phyloP scores from a whole-genome alignment of 2,888 invertebrate species.

The Patella ulyssiponensis region DNA sequence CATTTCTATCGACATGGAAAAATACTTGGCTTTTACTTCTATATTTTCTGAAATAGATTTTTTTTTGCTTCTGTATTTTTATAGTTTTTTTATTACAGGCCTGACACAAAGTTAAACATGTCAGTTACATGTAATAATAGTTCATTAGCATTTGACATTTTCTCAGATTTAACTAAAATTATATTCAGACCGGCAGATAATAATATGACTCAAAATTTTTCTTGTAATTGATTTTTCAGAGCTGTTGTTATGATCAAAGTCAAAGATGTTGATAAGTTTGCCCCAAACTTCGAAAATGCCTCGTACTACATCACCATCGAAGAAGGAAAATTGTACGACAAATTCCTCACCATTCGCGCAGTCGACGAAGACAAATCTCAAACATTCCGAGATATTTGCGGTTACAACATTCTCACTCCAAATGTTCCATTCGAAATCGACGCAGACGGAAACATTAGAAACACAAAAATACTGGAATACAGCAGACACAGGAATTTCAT shows the following conservation, averaged over 20 bases:
- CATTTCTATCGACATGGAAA: too few relatives aligned
- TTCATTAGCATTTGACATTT: too few relatives aligned
- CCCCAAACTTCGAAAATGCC: conserved; percentile 91
- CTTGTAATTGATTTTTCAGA: conserved; percentile 73
- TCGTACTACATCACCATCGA: conserved; percentile 92
- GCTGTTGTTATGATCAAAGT: conserved; percentile 95
- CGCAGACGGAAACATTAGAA: conserved; percentile 89
- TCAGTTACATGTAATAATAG: too few relatives aligned
- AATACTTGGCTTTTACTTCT: too few relatives aligned
- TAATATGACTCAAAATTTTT: too few relatives aligned
- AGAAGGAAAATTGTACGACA: conserved; percentile 82
- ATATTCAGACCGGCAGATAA: too few relatives aligned
- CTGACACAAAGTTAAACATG: too few relatives aligned
- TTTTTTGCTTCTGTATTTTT: too few relatives aligned
- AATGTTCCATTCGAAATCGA: conserved; percentile 93
- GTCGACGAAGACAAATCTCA: conserved; percentile 96
- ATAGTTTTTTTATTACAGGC: too few relatives aligned
- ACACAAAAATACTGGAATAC: conserved; percentile 93
- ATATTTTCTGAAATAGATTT: too few relatives aligned
- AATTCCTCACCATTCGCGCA: conserved; percentile 92
- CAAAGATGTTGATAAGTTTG: conserved; percentile 95
- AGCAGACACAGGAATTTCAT: conserved; percentile 96
- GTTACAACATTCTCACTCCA: conserved; percentile 93
- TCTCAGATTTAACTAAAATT: too few relatives aligned
- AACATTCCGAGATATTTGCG: conserved; percentile 94